Conservation (phyloP, 2,888 invertebrate genomes). For the Salticus scenicus region DNA sequence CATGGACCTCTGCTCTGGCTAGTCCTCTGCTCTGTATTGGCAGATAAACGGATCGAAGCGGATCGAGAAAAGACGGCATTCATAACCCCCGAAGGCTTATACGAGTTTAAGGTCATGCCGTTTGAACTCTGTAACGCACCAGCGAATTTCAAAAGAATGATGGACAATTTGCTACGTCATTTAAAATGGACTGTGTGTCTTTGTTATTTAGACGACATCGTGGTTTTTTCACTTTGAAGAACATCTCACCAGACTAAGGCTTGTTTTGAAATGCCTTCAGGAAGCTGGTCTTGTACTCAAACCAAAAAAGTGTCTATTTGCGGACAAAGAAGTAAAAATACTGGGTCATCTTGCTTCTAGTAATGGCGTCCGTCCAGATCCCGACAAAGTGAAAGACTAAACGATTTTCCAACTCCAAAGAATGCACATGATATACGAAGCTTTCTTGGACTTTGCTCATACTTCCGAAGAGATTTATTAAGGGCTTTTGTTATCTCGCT, state of each 20-base stretch:
- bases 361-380: background rate
- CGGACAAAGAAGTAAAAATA: background rate
- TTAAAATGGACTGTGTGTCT: constrained; percentile 70
- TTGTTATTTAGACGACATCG: constrained; percentile 72
- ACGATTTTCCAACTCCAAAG: constrained; percentile 33
- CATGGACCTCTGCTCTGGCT: constrained; percentile 7
- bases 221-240: constrained; percentile 71
- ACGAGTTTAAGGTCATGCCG: constrained; percentile 72
- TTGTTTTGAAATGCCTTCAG: constrained; percentile 64
- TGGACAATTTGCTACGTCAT: constrained; percentile 71
- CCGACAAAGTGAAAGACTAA: background rate
- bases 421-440: constrained; percentile 28
- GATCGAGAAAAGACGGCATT: constrained; percentile 72
- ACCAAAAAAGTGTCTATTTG: constrained; percentile 70
- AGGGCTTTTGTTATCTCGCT: background rate
- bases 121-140: constrained; percentile 73
- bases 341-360: background rate
- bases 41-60: background rate
- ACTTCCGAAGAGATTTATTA: constrained; percentile 12
- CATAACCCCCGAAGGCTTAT: constrained; percentile 68
- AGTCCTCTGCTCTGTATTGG: constrained; percentile 16
- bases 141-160: constrained; percentile 64
- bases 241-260: constrained; percentile 60
- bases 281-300: constrained; percentile 70
- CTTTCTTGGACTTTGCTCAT: constrained; percentile 20